Percentiles rank a stretch among this genome's conserved stretches.
Evolutionary conservation across 2,888 invertebrate genomes (phyloP).

Genomic region (Campoletis raptor): DNA sequence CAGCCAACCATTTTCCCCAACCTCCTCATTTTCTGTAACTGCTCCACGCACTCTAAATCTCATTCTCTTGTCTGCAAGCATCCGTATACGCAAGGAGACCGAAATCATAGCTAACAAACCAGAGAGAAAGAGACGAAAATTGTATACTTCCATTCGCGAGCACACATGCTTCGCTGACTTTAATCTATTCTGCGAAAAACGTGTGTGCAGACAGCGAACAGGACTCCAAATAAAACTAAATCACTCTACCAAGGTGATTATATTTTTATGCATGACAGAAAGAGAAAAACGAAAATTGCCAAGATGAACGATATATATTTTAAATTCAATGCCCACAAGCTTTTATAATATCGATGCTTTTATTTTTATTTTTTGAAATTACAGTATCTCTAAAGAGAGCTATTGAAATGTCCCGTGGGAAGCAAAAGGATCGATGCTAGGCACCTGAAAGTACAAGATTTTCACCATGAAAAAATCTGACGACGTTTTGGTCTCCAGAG

Average conservation of each 20-base stretch:
- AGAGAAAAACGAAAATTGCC: not conserved
- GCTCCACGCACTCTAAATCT: constrained; percentile 50
- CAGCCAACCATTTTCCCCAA: not conserved
- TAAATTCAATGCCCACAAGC: not conserved
- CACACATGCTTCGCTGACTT: constrained; percentile 73
- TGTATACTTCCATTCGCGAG: constrained; percentile 63
- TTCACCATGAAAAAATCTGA: constrained; percentile 34
- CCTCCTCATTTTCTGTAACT: constrained; percentile 22
- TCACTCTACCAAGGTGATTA: constrained; percentile 18
- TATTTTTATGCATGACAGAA: constrained; percentile 13
- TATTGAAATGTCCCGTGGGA: not conserved
- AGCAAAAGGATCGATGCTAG: constrained; percentile 48
- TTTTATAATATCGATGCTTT: constrained; percentile 31
- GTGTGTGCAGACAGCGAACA: not conserved
- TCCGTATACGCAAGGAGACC: constrained; percentile 27
- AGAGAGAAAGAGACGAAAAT: constrained; percentile 38
- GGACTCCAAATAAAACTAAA: constrained; percentile 25
- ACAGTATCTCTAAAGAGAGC: constrained; percentile 4
- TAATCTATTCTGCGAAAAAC: constrained; percentile 74
- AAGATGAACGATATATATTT: constrained; percentile 2
- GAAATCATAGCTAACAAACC: constrained; percentile 28
- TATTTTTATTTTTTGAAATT: too few relatives aligned
- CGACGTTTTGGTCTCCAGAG: constrained; percentile 51
- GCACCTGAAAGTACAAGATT: constrained; percentile 43
- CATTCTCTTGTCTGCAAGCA: constrained; percentile 43